Evolutionary conservation across 2,113 vertebrate genomes (phyloP).

Genomic region (Rhabdornis inornatus): DNA sequence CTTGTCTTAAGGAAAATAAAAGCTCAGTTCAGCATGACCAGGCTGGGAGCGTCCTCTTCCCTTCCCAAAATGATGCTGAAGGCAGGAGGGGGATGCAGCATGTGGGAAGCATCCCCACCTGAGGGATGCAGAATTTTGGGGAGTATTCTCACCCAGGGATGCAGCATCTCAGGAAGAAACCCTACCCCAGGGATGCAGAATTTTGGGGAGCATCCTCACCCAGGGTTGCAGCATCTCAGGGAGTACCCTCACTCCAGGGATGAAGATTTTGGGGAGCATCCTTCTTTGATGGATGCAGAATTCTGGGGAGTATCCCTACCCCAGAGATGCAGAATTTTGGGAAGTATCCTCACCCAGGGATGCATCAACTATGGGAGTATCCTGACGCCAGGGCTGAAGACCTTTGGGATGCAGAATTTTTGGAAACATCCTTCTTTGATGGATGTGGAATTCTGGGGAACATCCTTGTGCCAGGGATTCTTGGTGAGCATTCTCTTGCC

Average conservation of each 20-base stretch:
- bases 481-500: background rate
- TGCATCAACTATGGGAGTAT: background rate
- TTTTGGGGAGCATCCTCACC: no score
- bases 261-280: background rate
- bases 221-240: background rate
- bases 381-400: background rate
- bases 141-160: background rate
- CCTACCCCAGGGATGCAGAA: background rate
- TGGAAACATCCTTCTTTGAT: background rate
- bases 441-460: background rate
- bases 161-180: background rate
- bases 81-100: background rate
- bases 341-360: background rate
- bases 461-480: no score
- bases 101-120: background rate
- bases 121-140: background rate
- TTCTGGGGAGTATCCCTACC: fast-evolving
- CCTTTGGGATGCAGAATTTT: no score
- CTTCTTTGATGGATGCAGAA: background rate
- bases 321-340: background rate
- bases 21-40: background rate
- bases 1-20: background rate
- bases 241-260: no score
- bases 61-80: background rate
- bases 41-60: background rate